Conservation (phyloP, 2,113 vertebrate species). For the Morphnarchus princeps region DNA sequence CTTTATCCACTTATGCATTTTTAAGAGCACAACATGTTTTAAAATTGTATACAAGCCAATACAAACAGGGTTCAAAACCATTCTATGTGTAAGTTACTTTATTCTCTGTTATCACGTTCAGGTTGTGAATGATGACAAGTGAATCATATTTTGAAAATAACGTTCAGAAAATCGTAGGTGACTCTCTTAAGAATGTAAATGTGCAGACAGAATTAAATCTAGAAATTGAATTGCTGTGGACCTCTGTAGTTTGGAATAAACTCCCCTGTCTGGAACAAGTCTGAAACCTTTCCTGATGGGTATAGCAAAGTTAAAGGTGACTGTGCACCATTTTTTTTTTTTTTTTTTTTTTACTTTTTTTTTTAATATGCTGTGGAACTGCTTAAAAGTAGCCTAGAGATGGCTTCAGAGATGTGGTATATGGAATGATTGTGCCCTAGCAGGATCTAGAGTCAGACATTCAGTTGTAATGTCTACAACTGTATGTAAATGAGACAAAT, state of each 20-base stretch:
- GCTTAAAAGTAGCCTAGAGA: background rate
- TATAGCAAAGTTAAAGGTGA: background rate
- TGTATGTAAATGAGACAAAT: background rate
- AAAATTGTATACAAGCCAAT: background rate
- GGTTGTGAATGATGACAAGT: background rate
- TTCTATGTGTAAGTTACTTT: background rate
- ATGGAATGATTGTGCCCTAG: background rate
- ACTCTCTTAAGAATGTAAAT: background rate
- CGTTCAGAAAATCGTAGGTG: background rate
- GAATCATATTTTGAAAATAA: background rate
- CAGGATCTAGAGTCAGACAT: background rate
- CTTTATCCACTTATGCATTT: background rate
- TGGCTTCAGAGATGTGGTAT: background rate
- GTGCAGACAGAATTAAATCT: background rate
- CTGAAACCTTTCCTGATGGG: background rate
- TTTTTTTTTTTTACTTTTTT: background rate
- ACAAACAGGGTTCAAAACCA: background rate
- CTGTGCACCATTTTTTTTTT: background rate
- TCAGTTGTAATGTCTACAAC: background rate
- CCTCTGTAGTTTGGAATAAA: background rate
- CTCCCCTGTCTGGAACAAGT: background rate
- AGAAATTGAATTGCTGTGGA: background rate
- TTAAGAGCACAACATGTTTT: background rate
- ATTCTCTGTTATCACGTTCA: background rate
- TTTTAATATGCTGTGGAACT: background rate